Base-by-base conservation (phyloP, 2,797 vertebrate genomes). In the Onychomys torridus region DNA sequence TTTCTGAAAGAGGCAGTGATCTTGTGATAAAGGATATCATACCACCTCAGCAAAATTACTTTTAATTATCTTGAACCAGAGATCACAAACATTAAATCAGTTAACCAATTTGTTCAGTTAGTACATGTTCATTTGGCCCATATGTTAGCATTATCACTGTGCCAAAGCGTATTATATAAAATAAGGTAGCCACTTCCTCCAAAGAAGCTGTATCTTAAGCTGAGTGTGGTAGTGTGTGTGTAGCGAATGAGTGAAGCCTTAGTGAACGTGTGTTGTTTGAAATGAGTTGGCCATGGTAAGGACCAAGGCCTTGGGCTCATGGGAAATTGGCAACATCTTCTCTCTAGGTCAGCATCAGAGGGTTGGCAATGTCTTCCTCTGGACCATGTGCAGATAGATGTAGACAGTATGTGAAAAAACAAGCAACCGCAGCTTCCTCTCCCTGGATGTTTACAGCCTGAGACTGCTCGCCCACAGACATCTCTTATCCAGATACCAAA, bases 1-100 rank as follows among this genome's bases (percentile, higher is more conserved):
- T 91, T 92, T 84, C 63, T 37, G 69, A 63, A 91, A 79, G 63
- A 57, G 27, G 57, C 17, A 46, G 59, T 76, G 67, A 88, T 90
- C 92, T 65, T 90, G n/a, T 11, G 2, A 43, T 81, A 61, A 85
- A n/a, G 5, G 10, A 92, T 90, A 75, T 67, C 71, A 61, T 83
- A 75, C 32, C 37, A 82, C 32, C 3, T 90, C 59, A 90, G 76
- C 21, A 92, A 90, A 90, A 93, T 92, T 27, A 40, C 57, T 96
- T 92, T 63, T 92, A 16, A 92, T 93, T 91, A 46, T 93, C 67
- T 13, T 84, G 67, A 91, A 32, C 37, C 11, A 59, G 85, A 97
- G 37, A 86, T 92, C 82, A 83, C 89, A 89, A 94, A 85, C 13
- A 83, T 93, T 77, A 69, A 93, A 91, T 89, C n/a, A 77, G 52